These are phyloP conservation scores for Hesperophylax magnus DNA, from an alignment of 1,140 invertebrate genomes.

Conservation along the genomic window DNA sequence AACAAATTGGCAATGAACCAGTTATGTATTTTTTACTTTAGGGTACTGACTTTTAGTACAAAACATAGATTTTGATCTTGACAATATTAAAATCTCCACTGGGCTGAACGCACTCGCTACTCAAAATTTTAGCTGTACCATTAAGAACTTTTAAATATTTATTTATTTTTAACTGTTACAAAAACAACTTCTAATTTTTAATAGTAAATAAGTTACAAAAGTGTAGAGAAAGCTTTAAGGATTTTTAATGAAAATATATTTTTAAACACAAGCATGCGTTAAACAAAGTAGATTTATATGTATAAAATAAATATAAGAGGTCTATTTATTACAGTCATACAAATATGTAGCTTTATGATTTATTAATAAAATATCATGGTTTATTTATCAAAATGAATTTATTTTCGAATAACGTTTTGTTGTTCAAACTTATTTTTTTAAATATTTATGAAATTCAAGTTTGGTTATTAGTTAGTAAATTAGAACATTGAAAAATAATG, in stretches of 20 bases:
- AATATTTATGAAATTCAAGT: too few relatives aligned
- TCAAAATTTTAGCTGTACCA: conserved; percentile 7
- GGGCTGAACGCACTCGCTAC: conserved; percentile 4
- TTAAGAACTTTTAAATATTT: conserved; percentile 28
- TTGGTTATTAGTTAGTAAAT: too few relatives aligned
- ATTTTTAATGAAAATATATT: conserved; percentile 29
- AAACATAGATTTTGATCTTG: too few relatives aligned
- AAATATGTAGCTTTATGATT: neutral
- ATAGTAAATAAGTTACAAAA: conserved; percentile 19
- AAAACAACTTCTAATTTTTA: conserved; percentile 26
- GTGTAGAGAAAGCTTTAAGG: conserved; percentile 30
- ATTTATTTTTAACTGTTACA: conserved; percentile 7
- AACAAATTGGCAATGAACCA: too few relatives aligned
- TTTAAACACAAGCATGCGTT: conserved; percentile 7
- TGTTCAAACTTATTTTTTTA: too few relatives aligned
- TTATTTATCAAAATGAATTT: neutral
- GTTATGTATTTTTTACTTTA: too few relatives aligned
- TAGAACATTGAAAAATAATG: too few relatives aligned
- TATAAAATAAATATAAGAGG: conserved; percentile 24
- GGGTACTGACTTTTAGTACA: too few relatives aligned
- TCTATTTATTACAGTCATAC: conserved; percentile 40
- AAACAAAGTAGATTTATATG: neutral
- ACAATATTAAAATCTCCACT: neutral
- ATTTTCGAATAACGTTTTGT: too few relatives aligned
- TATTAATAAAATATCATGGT: neutral